Evolutionary conservation across 1,140 invertebrate species (phyloP).

Genomic region (Heterodera schachtii): DNA sequence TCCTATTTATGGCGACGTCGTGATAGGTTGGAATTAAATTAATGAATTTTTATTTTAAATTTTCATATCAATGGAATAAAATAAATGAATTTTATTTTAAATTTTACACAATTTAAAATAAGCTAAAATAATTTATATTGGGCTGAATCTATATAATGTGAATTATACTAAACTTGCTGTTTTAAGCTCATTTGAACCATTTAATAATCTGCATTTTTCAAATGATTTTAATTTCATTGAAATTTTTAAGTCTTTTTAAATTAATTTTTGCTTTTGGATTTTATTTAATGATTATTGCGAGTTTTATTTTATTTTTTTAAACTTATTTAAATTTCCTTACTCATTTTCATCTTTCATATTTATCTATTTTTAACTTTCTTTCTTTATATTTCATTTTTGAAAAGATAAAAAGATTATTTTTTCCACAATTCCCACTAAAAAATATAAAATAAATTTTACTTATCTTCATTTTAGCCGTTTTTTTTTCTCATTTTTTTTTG

Average conservation of each 20-base stretch:
- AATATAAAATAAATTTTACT: no score
- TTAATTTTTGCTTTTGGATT: slow-evolving; percentile 18
- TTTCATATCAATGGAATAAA: no score
- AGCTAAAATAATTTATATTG: no score
- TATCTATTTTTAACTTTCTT: slow-evolving; percentile 18
- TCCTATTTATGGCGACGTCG: slow-evolving; percentile 62
- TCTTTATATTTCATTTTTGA: slow-evolving; percentile 10
- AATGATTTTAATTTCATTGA: no score
- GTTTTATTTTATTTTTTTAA: slow-evolving; percentile 19
- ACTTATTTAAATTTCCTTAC: background rate
- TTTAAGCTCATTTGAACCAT: no score
- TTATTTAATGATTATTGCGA: slow-evolving; percentile 29
- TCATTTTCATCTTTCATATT: background rate
- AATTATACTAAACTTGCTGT: no score
- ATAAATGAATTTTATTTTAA: background rate
- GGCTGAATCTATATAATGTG: no score
- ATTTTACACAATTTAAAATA: no score
- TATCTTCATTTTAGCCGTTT: no score
- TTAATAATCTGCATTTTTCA: no score
- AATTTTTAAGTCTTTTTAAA: slow-evolving; percentile 3
- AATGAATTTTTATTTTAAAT: background rate
- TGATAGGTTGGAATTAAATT: slow-evolving; percentile 57
- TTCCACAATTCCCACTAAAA: no score
- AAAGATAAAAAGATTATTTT: slow-evolving; percentile 18
- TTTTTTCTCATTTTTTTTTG: background rate